Evolutionary conservation across 2,888 invertebrate species (phyloP).

Genomic region (Microlaimidae sp.): DNA sequence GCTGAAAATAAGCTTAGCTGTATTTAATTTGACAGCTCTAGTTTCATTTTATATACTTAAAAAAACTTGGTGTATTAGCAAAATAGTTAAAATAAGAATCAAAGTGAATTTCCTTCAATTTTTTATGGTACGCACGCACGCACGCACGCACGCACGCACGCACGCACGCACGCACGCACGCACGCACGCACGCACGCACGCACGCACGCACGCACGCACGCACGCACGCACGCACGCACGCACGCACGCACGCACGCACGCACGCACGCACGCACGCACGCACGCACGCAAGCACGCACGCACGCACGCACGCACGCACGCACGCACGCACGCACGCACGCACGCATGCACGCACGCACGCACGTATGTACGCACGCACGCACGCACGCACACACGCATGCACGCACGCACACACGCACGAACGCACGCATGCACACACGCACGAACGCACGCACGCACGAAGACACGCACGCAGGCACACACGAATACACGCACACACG

Average conservation of each 20-base stretch:
- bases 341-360: constrained; percentile 9
- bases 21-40: too few species aligned
- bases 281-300: too few species aligned
- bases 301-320: constrained; percentile 4
- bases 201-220: constrained; percentile 8
- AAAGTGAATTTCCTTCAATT: too few species aligned
- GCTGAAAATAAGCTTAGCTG: too few species aligned
- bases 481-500: too few species aligned
- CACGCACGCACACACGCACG: constrained; percentile 6
- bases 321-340: constrained; percentile 6
- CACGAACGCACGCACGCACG: too few species aligned
- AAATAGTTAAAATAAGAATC: too few species aligned
- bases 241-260: constrained; percentile 8
- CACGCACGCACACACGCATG: constrained; percentile 7
- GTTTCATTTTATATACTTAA: too few species aligned
- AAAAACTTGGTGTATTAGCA: too few species aligned
- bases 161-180: constrained; percentile 7
- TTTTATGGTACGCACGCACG: constrained; percentile 9
- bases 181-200: constrained; percentile 8
- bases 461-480: too few species aligned
- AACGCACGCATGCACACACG: too few species aligned
- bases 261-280: constrained; percentile 7
- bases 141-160: constrained; percentile 6
- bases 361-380: constrained; percentile 6
- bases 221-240: constrained; percentile 8